Evolutionary conservation across 2,797 vertebrate species (phyloP).

Genomic region (Stomatorhinus walkeri): DNA sequence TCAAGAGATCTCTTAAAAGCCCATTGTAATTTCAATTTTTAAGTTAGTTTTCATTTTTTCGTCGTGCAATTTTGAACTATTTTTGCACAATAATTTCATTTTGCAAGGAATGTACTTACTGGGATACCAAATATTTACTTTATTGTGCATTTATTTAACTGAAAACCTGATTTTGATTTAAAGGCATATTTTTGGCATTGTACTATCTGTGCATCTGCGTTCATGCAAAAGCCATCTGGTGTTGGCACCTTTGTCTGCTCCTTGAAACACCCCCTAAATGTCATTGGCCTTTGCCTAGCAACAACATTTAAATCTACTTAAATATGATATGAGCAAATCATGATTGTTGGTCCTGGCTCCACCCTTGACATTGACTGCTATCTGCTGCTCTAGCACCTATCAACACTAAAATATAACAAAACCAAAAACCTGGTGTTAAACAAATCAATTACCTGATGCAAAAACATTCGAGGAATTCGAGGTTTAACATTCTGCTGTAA

Average conservation of each 20-base stretch:
- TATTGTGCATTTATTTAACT: background rate
- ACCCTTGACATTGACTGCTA: background rate
- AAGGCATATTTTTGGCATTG: background rate
- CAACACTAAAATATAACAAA: background rate
- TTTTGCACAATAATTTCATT: background rate
- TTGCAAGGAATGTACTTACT: background rate
- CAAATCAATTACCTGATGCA: background rate
- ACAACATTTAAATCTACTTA: slow-evolving; percentile 34
- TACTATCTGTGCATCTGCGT: slow-evolving; percentile 4
- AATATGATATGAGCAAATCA: slow-evolving; percentile 35
- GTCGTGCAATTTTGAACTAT: background rate
- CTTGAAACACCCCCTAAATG: slow-evolving; percentile 17
- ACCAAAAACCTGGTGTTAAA: background rate
- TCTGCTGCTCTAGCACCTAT: background rate
- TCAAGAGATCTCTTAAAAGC: background rate
- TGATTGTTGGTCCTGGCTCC: background rate
- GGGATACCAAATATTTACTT: background rate
- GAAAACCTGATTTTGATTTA: background rate
- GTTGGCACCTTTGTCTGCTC: slow-evolving; percentile 2
- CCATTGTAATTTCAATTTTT: background rate
- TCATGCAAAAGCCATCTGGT: slow-evolving; percentile 22
- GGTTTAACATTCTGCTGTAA: background rate
- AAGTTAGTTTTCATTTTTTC: background rate
- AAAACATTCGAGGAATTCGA: background rate
- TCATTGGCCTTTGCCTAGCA: slow-evolving; percentile 35